Percentiles rank a stretch among this genome's conserved stretches.
Conservation (phyloP, 2,888 invertebrate genomes). For the Subacronicta megacephala region DNA sequence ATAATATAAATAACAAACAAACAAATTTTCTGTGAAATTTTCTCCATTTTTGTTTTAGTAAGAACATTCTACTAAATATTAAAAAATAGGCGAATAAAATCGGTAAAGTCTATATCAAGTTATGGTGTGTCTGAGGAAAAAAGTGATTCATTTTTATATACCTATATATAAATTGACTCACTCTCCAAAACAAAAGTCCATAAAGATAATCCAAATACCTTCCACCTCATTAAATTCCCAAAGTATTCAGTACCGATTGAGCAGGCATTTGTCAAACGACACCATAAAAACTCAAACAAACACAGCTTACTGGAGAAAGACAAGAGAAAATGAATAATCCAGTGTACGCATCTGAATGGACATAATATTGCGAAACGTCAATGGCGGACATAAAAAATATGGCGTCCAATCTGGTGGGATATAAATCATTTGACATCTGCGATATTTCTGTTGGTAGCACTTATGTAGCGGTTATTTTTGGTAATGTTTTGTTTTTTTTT, state of each 20-base stretch:
- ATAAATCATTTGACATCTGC: constrained; percentile 71
- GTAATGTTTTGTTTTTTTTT: constrained; percentile 10
- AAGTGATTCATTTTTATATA: too few relatives aligned
- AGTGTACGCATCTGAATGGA: constrained; percentile 31
- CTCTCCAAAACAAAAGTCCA: background rate
- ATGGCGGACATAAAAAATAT: constrained; percentile 58
- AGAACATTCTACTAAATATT: too few relatives aligned
- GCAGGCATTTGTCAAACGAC: constrained; percentile 45
- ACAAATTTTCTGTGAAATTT: too few relatives aligned
- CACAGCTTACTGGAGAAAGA: constrained; percentile 38
- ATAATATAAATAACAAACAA: too few relatives aligned
- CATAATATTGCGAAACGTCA: constrained; percentile 52
- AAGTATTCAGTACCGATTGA: constrained; percentile 30
- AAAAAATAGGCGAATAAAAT: too few relatives aligned
- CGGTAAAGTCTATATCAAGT: too few relatives aligned
- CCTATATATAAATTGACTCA: too few relatives aligned
- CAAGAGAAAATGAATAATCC: constrained; percentile 50
- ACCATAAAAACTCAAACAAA: constrained; percentile 49
- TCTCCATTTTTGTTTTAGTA: too few relatives aligned
- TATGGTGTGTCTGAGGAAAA: too few relatives aligned
- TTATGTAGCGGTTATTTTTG: constrained; percentile 5
- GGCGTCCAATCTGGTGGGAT: constrained; percentile 60
- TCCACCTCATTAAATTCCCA: constrained; percentile 40
- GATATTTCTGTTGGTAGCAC: constrained; percentile 34
- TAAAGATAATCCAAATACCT: constrained; percentile 25